phyloP scores from a whole-genome alignment of 2,113 vertebrate genomes.

The Dicaeum eximium region DNA sequence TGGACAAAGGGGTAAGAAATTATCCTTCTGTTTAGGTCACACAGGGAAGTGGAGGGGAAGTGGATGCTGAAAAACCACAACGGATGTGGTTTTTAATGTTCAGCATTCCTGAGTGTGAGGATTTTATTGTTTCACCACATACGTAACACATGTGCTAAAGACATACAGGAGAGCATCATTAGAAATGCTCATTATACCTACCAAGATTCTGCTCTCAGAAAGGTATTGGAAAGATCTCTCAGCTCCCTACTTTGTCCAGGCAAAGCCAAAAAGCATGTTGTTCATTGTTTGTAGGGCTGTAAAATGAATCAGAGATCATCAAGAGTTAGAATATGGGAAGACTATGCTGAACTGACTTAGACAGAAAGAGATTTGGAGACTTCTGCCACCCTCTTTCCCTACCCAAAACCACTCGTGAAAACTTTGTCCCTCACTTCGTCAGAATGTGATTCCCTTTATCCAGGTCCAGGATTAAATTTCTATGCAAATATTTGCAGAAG shows the following conservation, averaged over 20 bases:
- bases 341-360: neutral
- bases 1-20: constrained; percentile 91
- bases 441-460: neutral
- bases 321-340: neutral
- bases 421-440: neutral
- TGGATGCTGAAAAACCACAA: neutral
- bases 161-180: neutral
- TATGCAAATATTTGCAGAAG: neutral
- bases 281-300: neutral
- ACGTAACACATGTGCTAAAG: neutral
- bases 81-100: neutral
- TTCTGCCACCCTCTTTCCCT: neutral
- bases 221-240: neutral
- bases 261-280: neutral
- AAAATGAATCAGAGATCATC: neutral
- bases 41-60: neutral
- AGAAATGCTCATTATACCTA: neutral
- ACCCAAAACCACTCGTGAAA: neutral
- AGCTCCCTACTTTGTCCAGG: neutral
- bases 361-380: neutral
- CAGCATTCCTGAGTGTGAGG: neutral
- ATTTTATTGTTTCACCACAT: neutral
- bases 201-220: neutral
- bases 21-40: neutral
- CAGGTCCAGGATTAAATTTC: constrained; percentile 14